These are phyloP conservation scores for Epicauta chinensis DNA, from an alignment of 1,140 invertebrate genomes.

Conservation along the genomic window DNA sequence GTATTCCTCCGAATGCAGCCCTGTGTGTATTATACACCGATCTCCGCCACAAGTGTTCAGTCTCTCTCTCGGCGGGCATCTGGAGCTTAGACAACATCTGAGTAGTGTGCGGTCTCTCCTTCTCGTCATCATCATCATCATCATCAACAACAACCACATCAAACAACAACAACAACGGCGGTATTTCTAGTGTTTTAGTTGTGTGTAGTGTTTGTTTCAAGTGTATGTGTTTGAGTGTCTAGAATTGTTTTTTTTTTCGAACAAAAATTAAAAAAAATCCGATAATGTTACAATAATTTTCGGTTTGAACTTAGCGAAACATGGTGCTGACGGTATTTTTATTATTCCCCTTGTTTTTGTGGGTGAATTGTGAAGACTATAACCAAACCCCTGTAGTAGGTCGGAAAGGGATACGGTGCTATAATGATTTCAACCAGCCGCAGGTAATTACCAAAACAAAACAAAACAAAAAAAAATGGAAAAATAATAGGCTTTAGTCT, in stretches of 20 bases:
- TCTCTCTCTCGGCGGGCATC: slow-evolving; percentile 14
- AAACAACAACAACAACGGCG: not conserved
- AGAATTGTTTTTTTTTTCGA: too few relatives aligned
- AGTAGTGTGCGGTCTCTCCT: slow-evolving; percentile 1
- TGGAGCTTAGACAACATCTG: slow-evolving; percentile 18
- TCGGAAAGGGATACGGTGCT: slow-evolving; percentile 28
- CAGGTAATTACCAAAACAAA: slow-evolving; percentile 19
- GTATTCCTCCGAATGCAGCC: slow-evolving; percentile 15
- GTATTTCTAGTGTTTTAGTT: not conserved
- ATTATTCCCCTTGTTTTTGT: too few relatives aligned
- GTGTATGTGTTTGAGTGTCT: not conserved
- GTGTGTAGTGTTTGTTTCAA: not conserved
- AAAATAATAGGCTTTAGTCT: too few relatives aligned
- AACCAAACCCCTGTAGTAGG: slow-evolving; percentile 30
- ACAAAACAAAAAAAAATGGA: too few relatives aligned
- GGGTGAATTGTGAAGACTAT: too few relatives aligned
- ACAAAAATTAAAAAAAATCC: too few relatives aligned
- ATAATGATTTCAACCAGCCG: slow-evolving; percentile 31
- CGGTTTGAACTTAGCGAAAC: too few relatives aligned
- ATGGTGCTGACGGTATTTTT: too few relatives aligned
- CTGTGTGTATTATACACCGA: slow-evolving; percentile 6
- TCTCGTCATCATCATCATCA: not conserved
- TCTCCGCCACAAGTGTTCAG: slow-evolving; percentile 16
- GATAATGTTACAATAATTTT: too few relatives aligned
- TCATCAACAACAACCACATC: not conserved